Evolutionary conservation across 2,113 vertebrate species (phyloP).

Genomic region (Psettodes erumei): DNA sequence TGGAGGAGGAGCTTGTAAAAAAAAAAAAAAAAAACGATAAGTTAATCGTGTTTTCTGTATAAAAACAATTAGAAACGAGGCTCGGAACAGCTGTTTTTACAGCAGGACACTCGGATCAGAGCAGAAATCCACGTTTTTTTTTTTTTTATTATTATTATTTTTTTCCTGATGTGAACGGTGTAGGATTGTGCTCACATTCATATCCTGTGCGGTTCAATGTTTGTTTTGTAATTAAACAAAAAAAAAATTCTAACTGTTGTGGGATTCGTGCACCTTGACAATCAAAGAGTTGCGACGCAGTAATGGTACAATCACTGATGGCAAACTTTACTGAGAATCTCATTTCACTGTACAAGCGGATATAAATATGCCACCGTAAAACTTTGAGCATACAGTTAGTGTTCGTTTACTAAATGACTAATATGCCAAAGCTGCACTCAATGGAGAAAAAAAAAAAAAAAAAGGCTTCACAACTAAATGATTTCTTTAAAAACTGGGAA

Average conservation of each 20-base stretch:
- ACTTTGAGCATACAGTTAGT: slow-evolving; percentile 74
- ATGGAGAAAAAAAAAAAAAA: slow-evolving; percentile 24
- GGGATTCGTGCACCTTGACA: not conserved
- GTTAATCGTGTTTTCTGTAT: not conserved
- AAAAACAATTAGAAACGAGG: not conserved
- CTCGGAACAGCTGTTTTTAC: not conserved
- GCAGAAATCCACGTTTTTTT: slow-evolving; percentile 7
- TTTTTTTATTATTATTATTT: too few relatives aligned
- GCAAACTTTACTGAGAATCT: slow-evolving; percentile 70
- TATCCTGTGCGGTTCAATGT: slow-evolving; percentile 53
- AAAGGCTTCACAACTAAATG: slow-evolving; percentile 28
- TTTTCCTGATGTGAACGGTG: not conserved
- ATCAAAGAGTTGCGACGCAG: slow-evolving; percentile 1
- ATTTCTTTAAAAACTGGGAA: slow-evolving; percentile 1
- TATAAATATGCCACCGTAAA: slow-evolving; percentile 84
- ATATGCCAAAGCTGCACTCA: slow-evolving; percentile 67
- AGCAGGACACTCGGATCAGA: slow-evolving; percentile 5
- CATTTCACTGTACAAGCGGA: slow-evolving; percentile 79
- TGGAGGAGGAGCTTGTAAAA: too few relatives aligned
- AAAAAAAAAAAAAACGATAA: not conserved
- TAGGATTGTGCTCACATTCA: not conserved
- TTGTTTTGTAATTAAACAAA: slow-evolving; percentile 61
- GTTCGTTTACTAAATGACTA: slow-evolving; percentile 67
- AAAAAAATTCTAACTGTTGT: slow-evolving; percentile 12
- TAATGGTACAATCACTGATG: slow-evolving; percentile 50